phyloP scores from a whole-genome alignment of 2,888 invertebrate genomes.

The Galerucella pusilla region DNA sequence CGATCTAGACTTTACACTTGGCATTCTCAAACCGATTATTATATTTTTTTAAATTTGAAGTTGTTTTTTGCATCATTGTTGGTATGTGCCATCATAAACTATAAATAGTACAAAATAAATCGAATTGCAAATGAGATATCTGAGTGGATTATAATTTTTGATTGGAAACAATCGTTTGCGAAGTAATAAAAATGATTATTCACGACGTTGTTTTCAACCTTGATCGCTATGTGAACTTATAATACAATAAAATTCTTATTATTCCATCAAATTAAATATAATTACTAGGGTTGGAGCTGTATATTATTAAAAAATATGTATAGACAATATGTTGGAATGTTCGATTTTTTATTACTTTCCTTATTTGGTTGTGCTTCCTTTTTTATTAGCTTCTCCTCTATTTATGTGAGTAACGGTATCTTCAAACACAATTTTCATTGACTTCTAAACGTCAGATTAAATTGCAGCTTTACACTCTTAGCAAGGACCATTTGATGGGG shows the following conservation, averaged over 20 bases:
- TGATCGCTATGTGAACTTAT: slow-evolving; percentile 4
- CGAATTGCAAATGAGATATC: not conserved
- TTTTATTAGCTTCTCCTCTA: too few relatives aligned
- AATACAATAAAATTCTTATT: not conserved
- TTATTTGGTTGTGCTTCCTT: too few relatives aligned
- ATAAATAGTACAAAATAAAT: slow-evolving; percentile 1
- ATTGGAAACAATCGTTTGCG: not conserved
- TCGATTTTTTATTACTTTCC: too few relatives aligned
- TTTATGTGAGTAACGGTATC: too few relatives aligned
- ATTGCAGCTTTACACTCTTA: too few relatives aligned
- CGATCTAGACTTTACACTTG: too few relatives aligned
- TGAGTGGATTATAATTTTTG: not conserved
- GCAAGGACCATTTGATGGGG: too few relatives aligned
- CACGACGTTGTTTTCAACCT: not conserved
- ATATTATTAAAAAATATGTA: too few relatives aligned
- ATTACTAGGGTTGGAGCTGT: not conserved
- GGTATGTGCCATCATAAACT: not conserved
- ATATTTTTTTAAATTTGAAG: not conserved
- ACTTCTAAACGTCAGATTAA: too few relatives aligned
- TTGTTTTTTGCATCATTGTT: not conserved
- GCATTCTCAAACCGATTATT: too few relatives aligned
- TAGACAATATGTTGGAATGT: too few relatives aligned
- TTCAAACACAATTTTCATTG: too few relatives aligned
- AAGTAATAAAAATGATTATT: not conserved
- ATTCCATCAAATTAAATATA: not conserved